Conservation (phyloP, 2,797 vertebrate species). For the Mus minutoides region DNA sequence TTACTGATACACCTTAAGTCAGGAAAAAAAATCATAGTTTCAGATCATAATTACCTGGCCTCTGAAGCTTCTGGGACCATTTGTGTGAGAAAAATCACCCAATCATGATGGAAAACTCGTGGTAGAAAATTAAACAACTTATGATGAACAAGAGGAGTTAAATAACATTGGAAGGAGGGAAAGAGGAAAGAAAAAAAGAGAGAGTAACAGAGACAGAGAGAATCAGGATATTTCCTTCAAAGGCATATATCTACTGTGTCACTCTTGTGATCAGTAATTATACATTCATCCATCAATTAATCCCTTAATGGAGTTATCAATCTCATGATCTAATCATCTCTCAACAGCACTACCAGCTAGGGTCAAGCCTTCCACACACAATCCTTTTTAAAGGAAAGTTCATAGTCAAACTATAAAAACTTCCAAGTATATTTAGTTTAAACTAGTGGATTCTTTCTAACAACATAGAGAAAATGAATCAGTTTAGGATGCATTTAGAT, state of each 20-base stretch:
- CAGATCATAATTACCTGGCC: not conserved
- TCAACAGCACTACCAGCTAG: not conserved
- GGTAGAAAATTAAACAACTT: not conserved
- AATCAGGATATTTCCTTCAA: not conserved
- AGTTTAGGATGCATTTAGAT: not conserved
- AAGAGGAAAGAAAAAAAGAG: too few species aligned
- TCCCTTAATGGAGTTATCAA: not conserved
- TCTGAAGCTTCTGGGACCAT: not conserved
- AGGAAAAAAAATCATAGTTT: not conserved
- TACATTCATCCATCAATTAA: not conserved
- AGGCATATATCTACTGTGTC: not conserved
- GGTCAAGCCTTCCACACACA: not conserved
- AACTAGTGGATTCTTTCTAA: not conserved
- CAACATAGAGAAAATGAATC: slow-evolving; percentile 26
- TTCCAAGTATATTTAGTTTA: slow-evolving; percentile 3
- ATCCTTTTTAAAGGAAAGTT: not conserved
- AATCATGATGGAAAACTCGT: not conserved
- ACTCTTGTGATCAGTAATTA: not conserved
- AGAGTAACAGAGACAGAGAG: not conserved
- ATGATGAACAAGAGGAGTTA: not conserved
- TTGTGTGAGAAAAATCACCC: not conserved
- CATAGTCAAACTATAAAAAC: not conserved
- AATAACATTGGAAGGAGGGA: not conserved
- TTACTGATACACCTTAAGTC: not conserved
- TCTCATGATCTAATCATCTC: not conserved